Base-by-base conservation (phyloP, 2,888 invertebrate genomes). In the Ephialtes manifestator region DNA sequence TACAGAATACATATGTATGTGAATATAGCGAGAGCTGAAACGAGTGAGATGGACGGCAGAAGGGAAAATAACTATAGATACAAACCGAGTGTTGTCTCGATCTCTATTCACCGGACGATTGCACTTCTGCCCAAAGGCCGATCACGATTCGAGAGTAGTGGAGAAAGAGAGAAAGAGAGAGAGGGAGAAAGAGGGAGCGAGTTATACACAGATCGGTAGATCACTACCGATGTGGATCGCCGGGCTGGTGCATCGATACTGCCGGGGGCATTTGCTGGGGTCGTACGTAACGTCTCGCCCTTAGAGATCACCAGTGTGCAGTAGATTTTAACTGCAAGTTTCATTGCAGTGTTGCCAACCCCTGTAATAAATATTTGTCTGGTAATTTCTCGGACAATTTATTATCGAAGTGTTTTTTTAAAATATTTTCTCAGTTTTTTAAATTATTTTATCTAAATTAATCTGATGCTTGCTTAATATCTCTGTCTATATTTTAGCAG, bases 201-300 rank as follows among this genome's bases (percentile, higher is more conserved):
- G 87, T 90, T 85, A 81, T 84, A 88, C 88, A 87, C 87, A 89
- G 91, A 91, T 91, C 91, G 91, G 89, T 91, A 91, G 91, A 91
- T 91, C 91, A 91, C 91, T 91, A 91, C 91, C 90, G 92, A 91
- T 92, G 92, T 92, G 91, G 91, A 92, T 92, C 92, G 90, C 87
- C 84, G 79, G 85, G 83, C 76, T 63, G 71, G 81, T 81, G 60
- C 81, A 60, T 65, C 81, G 55, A 15, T 43, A n/a, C 53, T 31
- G 46, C 77, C 72, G 48, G 46, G 28, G 72, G 72, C 28, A 72
- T 71, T 72, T 28, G 58, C 8, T 20, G 48, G 65, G 63, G 79
- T 80, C 83, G 83, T 85, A 78, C 72, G 72, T 83, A 74, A 79
- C 63, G 75, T 72, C 78, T 72, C 68, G 67, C 67, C 75, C 76